phyloP scores from a whole-genome alignment of 2,113 vertebrate species.

The Sminthopsis crassicaudata region DNA sequence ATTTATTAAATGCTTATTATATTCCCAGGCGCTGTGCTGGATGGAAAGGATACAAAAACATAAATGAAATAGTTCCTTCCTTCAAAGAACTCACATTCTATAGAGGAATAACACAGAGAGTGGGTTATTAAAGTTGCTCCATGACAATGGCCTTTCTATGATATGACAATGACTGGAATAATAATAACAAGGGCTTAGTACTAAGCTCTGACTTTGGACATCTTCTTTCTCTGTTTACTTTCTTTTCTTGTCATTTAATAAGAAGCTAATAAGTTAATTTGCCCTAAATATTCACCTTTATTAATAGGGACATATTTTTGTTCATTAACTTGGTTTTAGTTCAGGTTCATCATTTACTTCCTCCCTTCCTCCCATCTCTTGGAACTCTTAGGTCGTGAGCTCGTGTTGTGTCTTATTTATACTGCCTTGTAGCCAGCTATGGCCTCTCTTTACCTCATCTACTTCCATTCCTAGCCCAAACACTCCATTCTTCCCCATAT shows the following conservation, averaged over 20 bases:
- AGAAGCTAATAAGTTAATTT: not conserved
- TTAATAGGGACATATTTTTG: not conserved
- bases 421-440: not conserved
- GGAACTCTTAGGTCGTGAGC: not conserved
- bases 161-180: not conserved
- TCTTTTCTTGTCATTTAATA: not conserved
- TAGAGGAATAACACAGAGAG: not conserved
- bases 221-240: not conserved
- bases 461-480: slow-evolving; percentile 46
- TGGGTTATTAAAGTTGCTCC: not conserved
- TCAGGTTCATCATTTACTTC: not conserved
- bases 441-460: slow-evolving; percentile 15
- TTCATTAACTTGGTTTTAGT: not conserved
- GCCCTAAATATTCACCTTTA: not conserved
- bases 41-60: not conserved
- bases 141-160: not conserved
- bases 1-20: not conserved
- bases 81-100: slow-evolving; percentile 17
- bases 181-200: not conserved
- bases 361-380: not conserved
- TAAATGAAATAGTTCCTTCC: not conserved
- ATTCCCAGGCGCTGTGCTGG: no score
- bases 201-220: not conserved
- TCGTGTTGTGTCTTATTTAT: not conserved
- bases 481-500: slow-evolving; percentile 1